Evolutionary conservation across 2,113 vertebrate species (phyloP).

Genomic region (Lontra canadensis): DNA sequence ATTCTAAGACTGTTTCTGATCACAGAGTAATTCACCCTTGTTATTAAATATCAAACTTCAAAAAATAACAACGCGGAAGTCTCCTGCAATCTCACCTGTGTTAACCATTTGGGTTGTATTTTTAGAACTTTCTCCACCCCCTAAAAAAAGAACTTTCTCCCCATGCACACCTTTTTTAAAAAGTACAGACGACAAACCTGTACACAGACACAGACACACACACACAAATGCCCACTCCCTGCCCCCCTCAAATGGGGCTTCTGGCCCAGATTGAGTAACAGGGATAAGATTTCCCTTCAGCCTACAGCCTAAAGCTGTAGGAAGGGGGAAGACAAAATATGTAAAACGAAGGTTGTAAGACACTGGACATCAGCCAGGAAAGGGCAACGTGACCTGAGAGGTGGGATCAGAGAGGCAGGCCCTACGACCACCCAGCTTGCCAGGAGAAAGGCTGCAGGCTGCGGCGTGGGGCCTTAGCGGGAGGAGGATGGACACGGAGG

Average conservation of each 20-base stretch:
- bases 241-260: background rate
- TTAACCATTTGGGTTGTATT: background rate
- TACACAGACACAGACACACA: background rate
- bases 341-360: background rate
- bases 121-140: background rate
- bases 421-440: too few relatives aligned
- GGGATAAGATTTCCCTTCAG: background rate
- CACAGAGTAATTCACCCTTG: background rate
- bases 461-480: too few relatives aligned
- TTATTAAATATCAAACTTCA: background rate
- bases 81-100: background rate
- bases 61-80: background rate
- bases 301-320: background rate
- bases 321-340: background rate
- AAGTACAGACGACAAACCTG: background rate
- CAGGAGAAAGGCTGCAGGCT: background rate
- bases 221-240: too few relatives aligned
- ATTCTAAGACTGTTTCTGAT: background rate
- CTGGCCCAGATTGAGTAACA: background rate
- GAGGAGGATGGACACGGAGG: background rate
- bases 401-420: background rate
- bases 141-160: too few relatives aligned
- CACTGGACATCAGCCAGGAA: background rate
- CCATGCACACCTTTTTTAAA: background rate
- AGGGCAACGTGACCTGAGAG: background rate